phyloP scores from a whole-genome alignment of 1,140 invertebrate genomes.

The Drosophila ficusphila region DNA sequence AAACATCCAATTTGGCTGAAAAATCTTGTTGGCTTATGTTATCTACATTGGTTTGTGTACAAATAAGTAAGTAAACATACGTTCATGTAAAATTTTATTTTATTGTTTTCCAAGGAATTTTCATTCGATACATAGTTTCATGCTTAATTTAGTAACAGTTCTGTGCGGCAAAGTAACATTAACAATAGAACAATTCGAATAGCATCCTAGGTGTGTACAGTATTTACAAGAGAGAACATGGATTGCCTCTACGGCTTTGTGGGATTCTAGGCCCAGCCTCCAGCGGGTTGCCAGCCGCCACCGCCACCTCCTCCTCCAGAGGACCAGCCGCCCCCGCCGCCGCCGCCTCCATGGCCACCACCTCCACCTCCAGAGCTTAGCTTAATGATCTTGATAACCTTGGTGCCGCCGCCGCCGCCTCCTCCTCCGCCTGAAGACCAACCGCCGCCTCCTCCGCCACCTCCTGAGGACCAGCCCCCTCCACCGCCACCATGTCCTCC shows the following conservation, averaged over 20 bases:
- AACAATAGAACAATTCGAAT: slow-evolving; percentile 19
- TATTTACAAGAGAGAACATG: slow-evolving; percentile 55
- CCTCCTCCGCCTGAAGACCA: slow-evolving; percentile 55
- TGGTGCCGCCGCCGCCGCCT: slow-evolving; percentile 47
- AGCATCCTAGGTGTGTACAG: slow-evolving; percentile 56
- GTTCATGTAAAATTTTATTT: slow-evolving; percentile 24
- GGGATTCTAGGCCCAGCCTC: slow-evolving; percentile 70
- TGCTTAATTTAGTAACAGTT: slow-evolving; percentile 17
- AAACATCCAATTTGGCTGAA: too few species aligned
- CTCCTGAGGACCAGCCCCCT: slow-evolving; percentile 3
- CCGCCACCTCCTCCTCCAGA: slow-evolving; percentile 50
- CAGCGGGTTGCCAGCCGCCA: slow-evolving; percentile 76
- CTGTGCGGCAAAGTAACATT: slow-evolving; percentile 6
- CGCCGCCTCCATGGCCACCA: slow-evolving; percentile 52
- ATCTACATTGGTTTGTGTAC: too few species aligned
- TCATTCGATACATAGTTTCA: background rate
- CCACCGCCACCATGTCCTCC: slow-evolving; percentile 41
- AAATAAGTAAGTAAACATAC: too few species aligned
- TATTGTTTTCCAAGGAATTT: background rate
- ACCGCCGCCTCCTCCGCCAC: slow-evolving; percentile 14
- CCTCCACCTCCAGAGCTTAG: slow-evolving; percentile 43
- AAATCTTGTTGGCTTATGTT: too few species aligned
- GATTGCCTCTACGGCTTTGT: background rate
- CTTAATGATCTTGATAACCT: slow-evolving; percentile 58
- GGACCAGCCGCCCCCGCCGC: slow-evolving; percentile 20